Conservation (phyloP, 1,140 invertebrate species). For the Ips typographus region DNA sequence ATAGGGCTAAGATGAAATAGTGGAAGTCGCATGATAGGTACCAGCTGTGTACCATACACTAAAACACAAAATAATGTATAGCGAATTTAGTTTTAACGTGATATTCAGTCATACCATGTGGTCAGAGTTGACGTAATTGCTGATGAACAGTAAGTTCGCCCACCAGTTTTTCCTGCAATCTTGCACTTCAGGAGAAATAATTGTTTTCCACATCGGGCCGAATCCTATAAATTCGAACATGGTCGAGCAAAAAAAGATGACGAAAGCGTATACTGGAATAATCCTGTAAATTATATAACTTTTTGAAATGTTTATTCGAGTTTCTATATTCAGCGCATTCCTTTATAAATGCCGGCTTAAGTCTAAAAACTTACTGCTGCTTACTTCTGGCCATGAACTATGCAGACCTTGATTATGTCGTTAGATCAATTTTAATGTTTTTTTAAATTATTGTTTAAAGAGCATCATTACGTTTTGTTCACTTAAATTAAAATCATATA, state of each 20-base stretch:
- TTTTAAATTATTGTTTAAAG: no score
- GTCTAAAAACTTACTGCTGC: neutral
- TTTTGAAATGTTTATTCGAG: neutral
- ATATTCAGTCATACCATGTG: constrained; percentile 46
- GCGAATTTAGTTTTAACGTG: neutral
- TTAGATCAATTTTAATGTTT: no score
- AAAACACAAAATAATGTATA: constrained; percentile 31
- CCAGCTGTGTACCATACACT: constrained; percentile 75
- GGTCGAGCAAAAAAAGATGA: constrained; percentile 45
- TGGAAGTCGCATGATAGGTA: constrained; percentile 78
- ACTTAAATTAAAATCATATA: no score
- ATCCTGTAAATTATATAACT: constrained; percentile 34
- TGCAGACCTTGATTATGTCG: no score
- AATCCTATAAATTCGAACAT: constrained; percentile 42
- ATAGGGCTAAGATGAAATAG: constrained; percentile 64
- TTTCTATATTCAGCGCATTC: neutral
- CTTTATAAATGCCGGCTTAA: no score
- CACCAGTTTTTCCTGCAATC: constrained; percentile 51
- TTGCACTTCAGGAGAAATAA: constrained; percentile 39
- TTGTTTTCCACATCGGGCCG: constrained; percentile 47
- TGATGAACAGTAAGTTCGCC: constrained; percentile 61
- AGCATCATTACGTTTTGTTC: no score
- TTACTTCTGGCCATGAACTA: neutral
- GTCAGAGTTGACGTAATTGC: constrained; percentile 56
- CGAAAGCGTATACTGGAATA: constrained; percentile 44